Conservation (phyloP, 2,888 invertebrate genomes). For the Athrips mouffetella region DNA sequence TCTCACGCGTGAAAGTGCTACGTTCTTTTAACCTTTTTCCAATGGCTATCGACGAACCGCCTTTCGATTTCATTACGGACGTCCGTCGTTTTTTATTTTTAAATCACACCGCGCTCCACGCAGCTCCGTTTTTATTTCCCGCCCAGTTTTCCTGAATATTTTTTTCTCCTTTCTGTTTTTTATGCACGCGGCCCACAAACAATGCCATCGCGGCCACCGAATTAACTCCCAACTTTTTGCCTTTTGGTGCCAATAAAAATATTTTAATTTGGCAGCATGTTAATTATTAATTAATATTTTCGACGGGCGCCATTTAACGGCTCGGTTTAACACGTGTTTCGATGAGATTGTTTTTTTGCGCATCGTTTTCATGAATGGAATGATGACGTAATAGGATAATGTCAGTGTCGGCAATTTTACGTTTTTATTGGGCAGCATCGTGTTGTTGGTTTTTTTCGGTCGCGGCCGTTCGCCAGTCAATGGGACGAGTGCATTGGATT, state of each 20-base stretch:
- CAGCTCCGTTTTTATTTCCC: constrained; percentile 57
- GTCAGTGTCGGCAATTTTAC: constrained; percentile 73
- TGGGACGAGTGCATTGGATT: constrained; percentile 70
- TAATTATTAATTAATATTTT: constrained; percentile 79
- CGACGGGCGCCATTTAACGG: constrained; percentile 67
- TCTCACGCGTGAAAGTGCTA: constrained; percentile 75
- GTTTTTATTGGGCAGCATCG: constrained; percentile 72
- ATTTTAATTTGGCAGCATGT: constrained; percentile 72
- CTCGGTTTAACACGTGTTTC: constrained; percentile 70
- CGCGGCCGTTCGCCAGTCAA: constrained; percentile 64
- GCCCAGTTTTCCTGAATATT: constrained; percentile 59
- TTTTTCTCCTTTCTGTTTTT: constrained; percentile 68
- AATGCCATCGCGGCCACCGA: constrained; percentile 72
- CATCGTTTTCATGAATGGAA: constrained; percentile 74
- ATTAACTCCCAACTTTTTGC: constrained; percentile 75
- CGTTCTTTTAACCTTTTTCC: constrained; percentile 74
- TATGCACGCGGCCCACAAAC: constrained; percentile 72
- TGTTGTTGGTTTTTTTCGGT: constrained; percentile 64
- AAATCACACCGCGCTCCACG: constrained; percentile 71
- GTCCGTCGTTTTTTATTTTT: constrained; percentile 74
- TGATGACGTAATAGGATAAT: constrained; percentile 78
- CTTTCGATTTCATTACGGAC: constrained; percentile 79
- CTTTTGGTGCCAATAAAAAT: constrained; percentile 75
- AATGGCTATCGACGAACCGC: constrained; percentile 76
- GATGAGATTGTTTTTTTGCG: constrained; percentile 71